Evolutionary conservation across 2,888 invertebrate genomes (phyloP), one percentile per base, ranked within the genome.

Genomic region (Chrysotoxum bicinctum): DNA sequence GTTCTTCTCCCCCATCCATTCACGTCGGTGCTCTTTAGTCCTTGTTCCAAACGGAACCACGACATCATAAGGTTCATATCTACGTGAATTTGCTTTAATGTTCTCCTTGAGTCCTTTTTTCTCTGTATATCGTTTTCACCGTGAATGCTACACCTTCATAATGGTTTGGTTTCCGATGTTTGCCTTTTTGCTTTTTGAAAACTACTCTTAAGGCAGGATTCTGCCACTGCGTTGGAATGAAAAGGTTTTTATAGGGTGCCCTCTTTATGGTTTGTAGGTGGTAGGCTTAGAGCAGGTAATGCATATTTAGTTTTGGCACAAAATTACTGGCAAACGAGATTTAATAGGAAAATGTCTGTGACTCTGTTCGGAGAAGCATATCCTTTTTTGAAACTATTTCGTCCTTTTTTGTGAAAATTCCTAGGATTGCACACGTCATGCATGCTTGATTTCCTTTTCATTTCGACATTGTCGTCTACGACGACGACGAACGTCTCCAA

Each of bases 371-470:
- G 16, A 45, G 16, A 64, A 50, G 52, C 16, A 74, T 54, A 54
- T 77, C 73, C 60, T 82, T 77, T 66, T 68, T 60, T 56, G 21
- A 3, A 70, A 8, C n/a, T 37, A 37, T 40, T 54, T 70, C 7
- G 26, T 62, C n/a, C 14, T 58, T 45, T 45, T 60, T 66, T 77
- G 50, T 58, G 40, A 16, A 74, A 74, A 50, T 79, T 74, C 69
- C 77, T 56, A 70, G 75, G 43, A 80, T 68, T 72, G 75, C 75
- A 81, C 85, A 81, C 86, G 82, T 82, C 82, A 81, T 82, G 82
- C 86, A 86, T 86, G 86, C 70, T 78, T 86, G 85, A 85, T 85
- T 85, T 81, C 76, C 62, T 85, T 76, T 81, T 73, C 76, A 73
- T 69, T 80, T 68, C 66, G 23, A 40, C 37, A 54, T 60, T 54